Evolutionary conservation across 2,888 invertebrate genomes (phyloP).

Genomic region (Gnatocerus cornutus): DNA sequence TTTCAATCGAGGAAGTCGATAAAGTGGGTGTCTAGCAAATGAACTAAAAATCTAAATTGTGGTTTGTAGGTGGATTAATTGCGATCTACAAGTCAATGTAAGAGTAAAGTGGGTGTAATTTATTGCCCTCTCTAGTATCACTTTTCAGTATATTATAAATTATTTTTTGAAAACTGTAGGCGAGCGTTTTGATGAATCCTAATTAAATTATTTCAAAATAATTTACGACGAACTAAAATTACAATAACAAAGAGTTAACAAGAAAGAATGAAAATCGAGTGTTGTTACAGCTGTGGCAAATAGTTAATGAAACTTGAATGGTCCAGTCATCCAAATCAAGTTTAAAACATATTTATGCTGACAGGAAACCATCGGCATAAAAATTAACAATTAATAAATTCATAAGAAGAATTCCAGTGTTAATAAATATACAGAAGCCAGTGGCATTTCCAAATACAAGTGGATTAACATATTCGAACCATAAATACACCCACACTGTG

Average conservation of each 20-base stretch:
- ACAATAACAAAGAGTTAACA: conserved; percentile 29
- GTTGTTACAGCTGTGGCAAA: conserved; percentile 34
- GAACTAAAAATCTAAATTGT: conserved; percentile 29
- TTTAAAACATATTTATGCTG: conserved; percentile 66
- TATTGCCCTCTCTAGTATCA: conserved; percentile 21
- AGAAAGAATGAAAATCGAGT: conserved; percentile 6
- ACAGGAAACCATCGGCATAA: conserved; percentile 67
- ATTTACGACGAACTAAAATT: conserved; percentile 24
- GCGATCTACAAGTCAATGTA: conserved; percentile 27
- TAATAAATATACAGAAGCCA: conserved; percentile 67
- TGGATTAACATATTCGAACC: conserved; percentile 67
- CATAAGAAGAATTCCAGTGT: conserved; percentile 60
- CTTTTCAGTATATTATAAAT: conserved; percentile 36
- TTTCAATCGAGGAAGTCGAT: no score
- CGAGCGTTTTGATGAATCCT: conserved; percentile 10
- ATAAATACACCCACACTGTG: conserved; percentile 67
- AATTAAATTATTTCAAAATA: conserved; percentile 25
- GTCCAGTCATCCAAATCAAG: conserved; percentile 34
- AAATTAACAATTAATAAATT: conserved; percentile 70
- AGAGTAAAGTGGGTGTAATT: conserved; percentile 23
- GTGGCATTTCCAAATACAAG: conserved; percentile 65
- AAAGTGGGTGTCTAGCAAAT: neutral
- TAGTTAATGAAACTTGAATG: conserved; percentile 30
- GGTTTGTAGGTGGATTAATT: conserved; percentile 33
- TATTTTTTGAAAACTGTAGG: conserved; percentile 17